These are phyloP conservation scores for Cassiopea andromeda DNA, from an alignment of 30 jellyfish, hydroid and myxozoan species.

Conservation along the genomic window DNA sequence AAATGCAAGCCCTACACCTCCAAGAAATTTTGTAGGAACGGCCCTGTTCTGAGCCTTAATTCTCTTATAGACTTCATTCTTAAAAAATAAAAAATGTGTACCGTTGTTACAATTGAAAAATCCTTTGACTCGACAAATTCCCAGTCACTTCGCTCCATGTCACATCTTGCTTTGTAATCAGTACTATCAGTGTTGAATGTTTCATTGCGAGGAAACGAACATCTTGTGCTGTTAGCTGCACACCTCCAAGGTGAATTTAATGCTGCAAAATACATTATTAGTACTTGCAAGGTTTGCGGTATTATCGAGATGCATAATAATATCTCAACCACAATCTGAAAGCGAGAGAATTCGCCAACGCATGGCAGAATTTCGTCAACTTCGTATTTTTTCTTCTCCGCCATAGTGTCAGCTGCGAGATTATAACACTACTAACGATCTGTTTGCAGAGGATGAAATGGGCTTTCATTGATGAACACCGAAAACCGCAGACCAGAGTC, in stretches of 20 bases:
- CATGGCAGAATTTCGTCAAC: slow-evolving; percentile 67
- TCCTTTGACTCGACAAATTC: slow-evolving; percentile 69
- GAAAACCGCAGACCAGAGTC: too few relatives aligned
- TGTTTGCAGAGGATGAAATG: too few relatives aligned
- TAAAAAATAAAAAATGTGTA: too few relatives aligned
- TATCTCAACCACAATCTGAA: slow-evolving; percentile 55
- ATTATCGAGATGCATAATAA: slow-evolving; percentile 55
- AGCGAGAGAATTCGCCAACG: slow-evolving; percentile 81
- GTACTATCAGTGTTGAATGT: slow-evolving; percentile 26
- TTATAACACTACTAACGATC: too few relatives aligned
- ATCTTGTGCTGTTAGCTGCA: slow-evolving; percentile 71
- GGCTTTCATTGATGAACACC: too few relatives aligned
- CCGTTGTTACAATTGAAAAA: slow-evolving; percentile 74
- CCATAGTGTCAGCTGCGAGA: slow-evolving; percentile 5
- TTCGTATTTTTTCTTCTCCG: slow-evolving; percentile 28
- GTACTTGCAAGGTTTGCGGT: slow-evolving; percentile 71
- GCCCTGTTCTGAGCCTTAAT: too few relatives aligned
- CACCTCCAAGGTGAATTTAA: slow-evolving; percentile 82
- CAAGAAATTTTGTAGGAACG: too few relatives aligned
- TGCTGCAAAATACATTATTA: slow-evolving; percentile 86
- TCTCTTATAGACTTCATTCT: too few relatives aligned
- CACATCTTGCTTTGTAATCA: slow-evolving; percentile 60
- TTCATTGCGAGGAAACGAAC: slow-evolving; percentile 30
- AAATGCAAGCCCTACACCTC: too few relatives aligned
- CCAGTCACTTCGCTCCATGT: slow-evolving; percentile 73